These are phyloP conservation scores for Eupithecia inturbata DNA, from an alignment of 2,888 invertebrate genomes.

Conservation along the genomic window DNA sequence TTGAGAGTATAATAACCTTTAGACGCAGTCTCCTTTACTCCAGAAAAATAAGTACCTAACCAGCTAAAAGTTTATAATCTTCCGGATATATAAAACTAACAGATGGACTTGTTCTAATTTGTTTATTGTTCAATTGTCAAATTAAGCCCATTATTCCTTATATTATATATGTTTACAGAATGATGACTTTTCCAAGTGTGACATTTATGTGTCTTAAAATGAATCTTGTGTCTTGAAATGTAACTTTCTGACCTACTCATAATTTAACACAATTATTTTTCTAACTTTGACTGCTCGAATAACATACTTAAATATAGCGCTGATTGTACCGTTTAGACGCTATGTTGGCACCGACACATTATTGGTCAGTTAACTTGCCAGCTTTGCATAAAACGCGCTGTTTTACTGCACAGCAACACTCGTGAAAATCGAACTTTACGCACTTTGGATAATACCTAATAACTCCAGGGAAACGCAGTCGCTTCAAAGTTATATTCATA, in stretches of 20 bases:
- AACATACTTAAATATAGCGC: not conserved
- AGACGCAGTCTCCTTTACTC: too few relatives aligned
- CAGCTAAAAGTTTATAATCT: not conserved
- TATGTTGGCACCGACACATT: not conserved
- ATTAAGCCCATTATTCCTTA: too few relatives aligned
- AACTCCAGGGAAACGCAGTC: not conserved
- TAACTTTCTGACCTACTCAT: not conserved
- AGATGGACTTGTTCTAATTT: too few relatives aligned
- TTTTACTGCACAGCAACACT: not conserved
- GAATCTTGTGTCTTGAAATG: not conserved
- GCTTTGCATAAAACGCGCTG: not conserved
- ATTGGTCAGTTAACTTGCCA: conserved; percentile 6
- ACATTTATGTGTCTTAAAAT: not conserved
- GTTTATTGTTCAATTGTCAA: too few relatives aligned
- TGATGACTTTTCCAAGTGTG: not conserved
- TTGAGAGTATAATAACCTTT: too few relatives aligned
- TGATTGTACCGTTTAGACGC: not conserved
- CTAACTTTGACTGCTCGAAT: not conserved
- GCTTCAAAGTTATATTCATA: not conserved
- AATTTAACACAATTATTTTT: not conserved
- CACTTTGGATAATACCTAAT: not conserved
- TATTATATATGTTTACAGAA: too few relatives aligned
- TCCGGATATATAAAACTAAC: too few relatives aligned
- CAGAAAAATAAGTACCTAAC: too few relatives aligned
- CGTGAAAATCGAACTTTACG: not conserved